Percentiles rank a stretch among this genome's conserved stretches.
Evolutionary conservation across 2,888 invertebrate genomes (phyloP).

Genomic region (Amaurobius ferox): DNA sequence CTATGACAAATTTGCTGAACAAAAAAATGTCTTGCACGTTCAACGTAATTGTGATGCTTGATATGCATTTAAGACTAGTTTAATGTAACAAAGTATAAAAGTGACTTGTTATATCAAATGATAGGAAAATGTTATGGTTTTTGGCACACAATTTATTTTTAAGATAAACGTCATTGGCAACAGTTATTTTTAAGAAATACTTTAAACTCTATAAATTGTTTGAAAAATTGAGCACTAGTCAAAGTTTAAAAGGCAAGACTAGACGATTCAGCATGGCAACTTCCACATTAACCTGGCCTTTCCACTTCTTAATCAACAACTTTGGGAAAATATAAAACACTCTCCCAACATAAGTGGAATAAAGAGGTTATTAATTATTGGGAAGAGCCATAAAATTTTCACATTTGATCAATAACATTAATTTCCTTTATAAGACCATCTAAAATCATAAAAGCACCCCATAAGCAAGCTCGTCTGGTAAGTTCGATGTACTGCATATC

Average conservation of each 20-base stretch:
- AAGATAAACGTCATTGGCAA: neutral
- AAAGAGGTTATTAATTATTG: neutral
- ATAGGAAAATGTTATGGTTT: constrained; percentile 20
- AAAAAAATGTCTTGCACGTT: neutral
- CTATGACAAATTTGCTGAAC: neutral
- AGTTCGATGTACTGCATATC: constrained; percentile 42
- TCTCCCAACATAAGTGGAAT: neutral
- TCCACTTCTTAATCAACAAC: constrained; percentile 8
- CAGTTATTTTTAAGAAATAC: constrained; percentile 17
- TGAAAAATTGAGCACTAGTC: constrained; percentile 67
- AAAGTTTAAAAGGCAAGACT: constrained; percentile 44
- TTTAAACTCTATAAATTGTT: constrained; percentile 30
- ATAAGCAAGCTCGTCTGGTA: constrained; percentile 69
- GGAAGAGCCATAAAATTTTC: constrained; percentile 10
- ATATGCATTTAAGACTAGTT: neutral
- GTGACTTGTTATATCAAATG: constrained; percentile 22
- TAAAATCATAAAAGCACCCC: constrained; percentile 67
- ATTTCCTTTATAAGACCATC: constrained; percentile 22
- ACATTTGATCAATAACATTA: constrained; percentile 8
- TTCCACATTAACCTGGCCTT: neutral
- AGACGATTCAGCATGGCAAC: constrained; percentile 49
- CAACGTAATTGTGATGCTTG: neutral
- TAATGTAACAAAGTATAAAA: neutral
- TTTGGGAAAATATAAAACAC: neutral
- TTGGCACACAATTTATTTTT: constrained; percentile 13